Conservation (phyloP, 2,888 invertebrate genomes). For the Philonicus albiceps region DNA sequence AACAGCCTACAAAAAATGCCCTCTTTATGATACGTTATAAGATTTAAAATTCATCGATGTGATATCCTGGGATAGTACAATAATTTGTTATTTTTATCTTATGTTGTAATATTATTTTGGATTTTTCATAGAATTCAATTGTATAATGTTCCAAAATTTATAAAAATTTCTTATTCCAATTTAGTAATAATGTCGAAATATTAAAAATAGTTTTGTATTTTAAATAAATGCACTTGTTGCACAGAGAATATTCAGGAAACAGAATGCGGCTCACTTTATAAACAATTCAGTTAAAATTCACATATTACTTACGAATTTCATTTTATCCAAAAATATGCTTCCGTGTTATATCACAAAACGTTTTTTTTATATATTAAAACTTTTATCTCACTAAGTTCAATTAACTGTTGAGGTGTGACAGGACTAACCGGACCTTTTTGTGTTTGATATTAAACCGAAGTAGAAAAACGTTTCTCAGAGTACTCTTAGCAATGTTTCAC, state of each 20-base stretch:
- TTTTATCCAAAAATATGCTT: conserved; percentile 22
- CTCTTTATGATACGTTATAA: too few relatives aligned
- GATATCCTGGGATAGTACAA: neutral
- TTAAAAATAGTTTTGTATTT: neutral
- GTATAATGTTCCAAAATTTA: neutral
- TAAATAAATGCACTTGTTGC: neutral
- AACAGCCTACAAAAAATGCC: too few relatives aligned
- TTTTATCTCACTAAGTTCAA: neutral
- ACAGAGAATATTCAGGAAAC: neutral
- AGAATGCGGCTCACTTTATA: neutral
- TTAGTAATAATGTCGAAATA: neutral
- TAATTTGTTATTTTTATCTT: neutral
- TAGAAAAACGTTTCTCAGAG: neutral
- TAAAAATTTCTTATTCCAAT: neutral
- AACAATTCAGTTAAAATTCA: neutral
- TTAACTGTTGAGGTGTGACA: neutral
- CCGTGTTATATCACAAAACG: conserved; percentile 9
- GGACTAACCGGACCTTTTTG: conserved; percentile 14
- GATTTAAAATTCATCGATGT: too few relatives aligned
- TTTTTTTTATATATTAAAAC: neutral
- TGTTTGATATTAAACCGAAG: neutral
- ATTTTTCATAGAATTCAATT: neutral
- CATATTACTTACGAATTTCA: conserved; percentile 42
- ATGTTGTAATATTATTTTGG: too few relatives aligned
- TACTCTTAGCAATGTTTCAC: conserved; percentile 41